A percentile compares a stretch with the other conserved stretches of the same genome.
Evolutionary conservation across 2,797 vertebrate genomes (phyloP).

Genomic region (Leptoclinus maculatus): DNA sequence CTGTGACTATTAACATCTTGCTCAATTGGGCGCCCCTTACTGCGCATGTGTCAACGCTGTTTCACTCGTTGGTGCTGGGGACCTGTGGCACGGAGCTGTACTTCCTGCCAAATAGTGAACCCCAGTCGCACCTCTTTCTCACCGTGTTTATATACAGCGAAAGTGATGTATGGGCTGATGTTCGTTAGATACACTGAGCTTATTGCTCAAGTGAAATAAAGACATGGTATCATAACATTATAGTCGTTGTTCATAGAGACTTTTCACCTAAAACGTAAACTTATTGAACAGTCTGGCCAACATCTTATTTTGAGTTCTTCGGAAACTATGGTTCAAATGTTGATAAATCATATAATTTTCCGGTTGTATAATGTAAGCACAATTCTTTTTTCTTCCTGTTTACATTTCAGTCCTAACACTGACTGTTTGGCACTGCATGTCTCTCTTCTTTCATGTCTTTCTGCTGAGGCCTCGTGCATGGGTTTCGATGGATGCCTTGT

Average conservation of each 20-base stretch:
- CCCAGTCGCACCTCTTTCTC: not conserved
- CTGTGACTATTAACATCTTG: constrained; percentile 49
- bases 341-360: not conserved
- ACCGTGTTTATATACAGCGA: not conserved
- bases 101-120: constrained; percentile 73
- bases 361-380: not conserved
- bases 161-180: not conserved
- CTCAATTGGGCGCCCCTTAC: constrained; percentile 32
- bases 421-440: not conserved
- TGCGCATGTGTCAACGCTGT: constrained; percentile 48
- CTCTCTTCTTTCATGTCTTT: not conserved
- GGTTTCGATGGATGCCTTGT: not conserved
- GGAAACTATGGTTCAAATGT: not conserved
- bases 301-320: not conserved
- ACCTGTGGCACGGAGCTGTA: constrained; percentile 38
- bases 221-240: too few relatives aligned
- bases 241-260: not conserved
- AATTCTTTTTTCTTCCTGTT: not conserved
- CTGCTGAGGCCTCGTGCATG: not conserved
- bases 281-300: not conserved
- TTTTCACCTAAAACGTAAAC: not conserved
- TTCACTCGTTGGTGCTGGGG: not conserved
- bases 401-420: not conserved
- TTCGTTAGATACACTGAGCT: not conserved
- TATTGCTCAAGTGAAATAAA: not conserved